Base-by-base conservation (phyloP, 2,888 invertebrate species). In the Plebejus anna region DNA sequence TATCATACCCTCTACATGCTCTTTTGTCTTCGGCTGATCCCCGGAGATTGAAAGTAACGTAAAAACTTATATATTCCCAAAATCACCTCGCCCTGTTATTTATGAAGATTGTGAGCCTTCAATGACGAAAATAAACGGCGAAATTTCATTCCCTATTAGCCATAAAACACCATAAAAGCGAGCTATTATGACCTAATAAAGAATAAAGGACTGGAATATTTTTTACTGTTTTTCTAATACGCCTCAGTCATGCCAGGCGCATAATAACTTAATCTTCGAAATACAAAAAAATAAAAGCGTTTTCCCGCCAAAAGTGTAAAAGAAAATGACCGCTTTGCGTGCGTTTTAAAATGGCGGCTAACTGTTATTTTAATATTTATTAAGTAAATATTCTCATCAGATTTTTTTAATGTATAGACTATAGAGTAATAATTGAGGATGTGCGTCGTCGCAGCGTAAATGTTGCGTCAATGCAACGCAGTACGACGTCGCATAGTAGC, bases 241-340 rank as follows among this genome's bases (percentile, higher is more conserved):
- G 78, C 83, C 76, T 75, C 70, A 86, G 88, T 86, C 90, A 91
- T 90, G 90, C 89, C 80, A 91, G 83, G 84, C 87, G 89, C 89
- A 89, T 86, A 88, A 89, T 86, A 81, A 82, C 86, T 88, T 84
- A 78, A 79, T 87, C 88, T 88, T 86, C 84, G 87, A 87, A 87
- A 87, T 55, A 61, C 61, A 61, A 61, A 28, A 47, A 61, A 28
- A 22, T 22, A 66, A 66, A 66, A 5, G 32, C 66, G 32, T 73
- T 73, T 55, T 55, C 47, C 73, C 51, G 51, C 73, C 73, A 32
- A 73, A 73, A 73, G 73, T 73, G 73, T 73, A 73, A 51, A 55
- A 55, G 51, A 73, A 73, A 73, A 73, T 55, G 28, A 32, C 55
- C 6, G n/a, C 28, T 55, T 51, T 36, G 73, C 73, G 73, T 73